Evolutionary conservation across 2,113 vertebrate species (phyloP).

Genomic region (Petrocephalus zakoni): DNA sequence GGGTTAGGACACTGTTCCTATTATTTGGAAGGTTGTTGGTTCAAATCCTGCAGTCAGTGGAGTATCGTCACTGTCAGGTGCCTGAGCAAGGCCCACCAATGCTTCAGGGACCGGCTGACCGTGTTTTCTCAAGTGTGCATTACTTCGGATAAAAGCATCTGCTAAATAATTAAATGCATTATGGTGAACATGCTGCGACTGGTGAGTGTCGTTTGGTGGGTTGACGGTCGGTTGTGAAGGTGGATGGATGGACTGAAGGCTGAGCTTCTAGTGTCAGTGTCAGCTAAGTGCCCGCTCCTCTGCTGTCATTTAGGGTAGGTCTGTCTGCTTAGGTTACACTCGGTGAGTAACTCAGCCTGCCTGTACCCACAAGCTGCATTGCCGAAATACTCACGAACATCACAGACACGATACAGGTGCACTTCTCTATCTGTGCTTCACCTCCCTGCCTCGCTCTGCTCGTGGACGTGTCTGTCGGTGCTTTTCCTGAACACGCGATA

Average conservation of each 20-base stretch:
- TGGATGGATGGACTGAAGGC: background rate
- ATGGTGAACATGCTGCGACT: background rate
- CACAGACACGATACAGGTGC: background rate
- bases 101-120: background rate
- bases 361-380: slow-evolving; percentile 4
- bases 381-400: background rate
- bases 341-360: background rate
- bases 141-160: background rate
- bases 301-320: slow-evolving; percentile 5
- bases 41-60: background rate
- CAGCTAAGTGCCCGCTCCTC: background rate
- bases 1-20: background rate
- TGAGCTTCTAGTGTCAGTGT: background rate
- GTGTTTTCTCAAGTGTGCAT: background rate
- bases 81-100: background rate
- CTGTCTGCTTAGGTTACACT: slow-evolving; percentile 9
- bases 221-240: background rate
- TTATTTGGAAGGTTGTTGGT: background rate
- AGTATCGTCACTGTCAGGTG: background rate
- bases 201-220: background rate
- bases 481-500: background rate
- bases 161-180: background rate
- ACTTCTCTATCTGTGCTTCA: background rate
- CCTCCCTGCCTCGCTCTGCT: background rate
- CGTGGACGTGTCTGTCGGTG: background rate